Conservation (phyloP, 2,797 vertebrate species). For the Carduelis carduelis region DNA sequence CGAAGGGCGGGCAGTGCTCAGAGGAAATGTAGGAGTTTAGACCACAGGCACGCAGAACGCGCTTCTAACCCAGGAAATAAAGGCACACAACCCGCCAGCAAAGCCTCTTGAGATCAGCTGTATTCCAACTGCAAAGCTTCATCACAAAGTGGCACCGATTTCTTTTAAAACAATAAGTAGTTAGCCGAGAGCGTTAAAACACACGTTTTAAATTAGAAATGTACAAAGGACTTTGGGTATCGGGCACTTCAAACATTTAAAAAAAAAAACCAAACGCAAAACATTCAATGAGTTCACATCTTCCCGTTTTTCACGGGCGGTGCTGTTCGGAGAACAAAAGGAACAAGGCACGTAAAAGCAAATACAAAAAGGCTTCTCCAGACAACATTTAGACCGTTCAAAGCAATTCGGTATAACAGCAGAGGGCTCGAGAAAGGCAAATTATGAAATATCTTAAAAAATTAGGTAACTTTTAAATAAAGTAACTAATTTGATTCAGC, state of each 20-base stretch:
- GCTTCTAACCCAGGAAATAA: neutral
- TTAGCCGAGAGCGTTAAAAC: conserved; percentile 37
- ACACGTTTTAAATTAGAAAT: conserved; percentile 60
- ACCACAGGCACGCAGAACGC: fast-evolving
- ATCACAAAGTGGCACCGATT: conserved; percentile 4
- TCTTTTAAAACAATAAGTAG: conserved; percentile 66
- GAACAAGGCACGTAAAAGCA: conserved; percentile 59
- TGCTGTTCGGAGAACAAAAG: neutral
- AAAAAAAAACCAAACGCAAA: neutral
- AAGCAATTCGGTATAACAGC: conserved; percentile 8
- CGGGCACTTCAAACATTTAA: conserved; percentile 1
- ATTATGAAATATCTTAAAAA: conserved; percentile 10
- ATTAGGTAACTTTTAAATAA: neutral
- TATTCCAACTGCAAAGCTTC: conserved; percentile 20
- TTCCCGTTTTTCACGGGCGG: neutral
- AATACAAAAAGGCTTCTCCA: conserved; percentile 16
- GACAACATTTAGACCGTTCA: neutral
- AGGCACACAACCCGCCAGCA: neutral
- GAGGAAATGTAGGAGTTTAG: fast-evolving
- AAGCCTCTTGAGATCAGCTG: neutral
- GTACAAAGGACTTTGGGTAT: conserved; percentile 66
- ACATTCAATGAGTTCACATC: conserved; percentile 1
- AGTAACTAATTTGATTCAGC: neutral
- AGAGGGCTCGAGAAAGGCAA: conserved; percentile 38
- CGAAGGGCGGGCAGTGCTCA: fast-evolving